These are phyloP conservation scores for Allophyes oxyacanthae DNA, from an alignment of 2,888 invertebrate species.

Conservation along the genomic window DNA sequence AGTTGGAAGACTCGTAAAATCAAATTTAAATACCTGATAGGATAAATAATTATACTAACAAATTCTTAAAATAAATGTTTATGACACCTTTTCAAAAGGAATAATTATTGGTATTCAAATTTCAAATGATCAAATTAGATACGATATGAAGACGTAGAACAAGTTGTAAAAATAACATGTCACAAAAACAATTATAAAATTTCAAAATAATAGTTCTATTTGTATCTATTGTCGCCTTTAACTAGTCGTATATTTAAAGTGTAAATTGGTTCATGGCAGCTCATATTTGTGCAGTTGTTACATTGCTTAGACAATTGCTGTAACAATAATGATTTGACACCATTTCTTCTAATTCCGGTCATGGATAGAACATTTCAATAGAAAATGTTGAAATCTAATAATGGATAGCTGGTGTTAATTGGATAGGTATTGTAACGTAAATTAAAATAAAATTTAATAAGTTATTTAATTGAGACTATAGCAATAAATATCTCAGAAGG, in stretches of 20 bases:
- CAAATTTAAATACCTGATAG: no score
- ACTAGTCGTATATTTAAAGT: slow-evolving; percentile 71
- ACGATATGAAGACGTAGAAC: background rate
- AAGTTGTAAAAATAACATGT: slow-evolving; percentile 16
- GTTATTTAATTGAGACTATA: background rate
- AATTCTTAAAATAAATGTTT: no score
- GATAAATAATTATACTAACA: no score
- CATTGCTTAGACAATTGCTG: slow-evolving; percentile 72
- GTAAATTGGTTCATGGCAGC: slow-evolving; percentile 82
- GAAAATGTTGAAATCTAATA: slow-evolving; percentile 54
- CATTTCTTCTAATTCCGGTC: slow-evolving; percentile 76
- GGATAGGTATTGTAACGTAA: background rate
- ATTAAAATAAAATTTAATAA: background rate
- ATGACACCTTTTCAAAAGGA: no score
- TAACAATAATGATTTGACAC: slow-evolving; percentile 75
- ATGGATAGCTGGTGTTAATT: slow-evolving; percentile 23
- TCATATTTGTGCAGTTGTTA: slow-evolving; percentile 78
- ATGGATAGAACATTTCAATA: slow-evolving; percentile 68
- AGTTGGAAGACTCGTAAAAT: no score
- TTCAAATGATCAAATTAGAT: background rate
- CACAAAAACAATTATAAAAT: slow-evolving; percentile 29
- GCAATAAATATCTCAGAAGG: background rate
- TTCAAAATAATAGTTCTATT: slow-evolving; percentile 41
- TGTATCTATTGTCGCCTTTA: slow-evolving; percentile 54
- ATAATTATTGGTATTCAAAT: no score